Conservation (phyloP, 2,888 invertebrate genomes). For the Seira musarum region DNA sequence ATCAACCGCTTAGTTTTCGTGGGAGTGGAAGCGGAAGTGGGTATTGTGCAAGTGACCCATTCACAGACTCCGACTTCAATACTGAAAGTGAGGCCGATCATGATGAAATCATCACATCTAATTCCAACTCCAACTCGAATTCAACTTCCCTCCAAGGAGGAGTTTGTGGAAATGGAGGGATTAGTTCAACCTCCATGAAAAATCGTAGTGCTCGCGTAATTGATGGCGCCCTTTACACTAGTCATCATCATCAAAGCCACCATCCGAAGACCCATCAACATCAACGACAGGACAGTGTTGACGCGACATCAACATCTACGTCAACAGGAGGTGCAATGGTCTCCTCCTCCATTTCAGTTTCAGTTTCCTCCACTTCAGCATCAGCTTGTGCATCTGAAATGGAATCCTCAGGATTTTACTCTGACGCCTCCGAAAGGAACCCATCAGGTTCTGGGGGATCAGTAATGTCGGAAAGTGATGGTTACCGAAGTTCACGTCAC, state of each 20-base stretch:
- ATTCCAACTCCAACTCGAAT: constrained; percentile 14
- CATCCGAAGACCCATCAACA: constrained; percentile 8
- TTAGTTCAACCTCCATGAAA: constrained; percentile 78
- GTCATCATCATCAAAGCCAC: constrained; percentile 39
- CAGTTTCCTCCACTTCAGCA: constrained; percentile 47
- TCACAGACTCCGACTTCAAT: constrained; percentile 94
- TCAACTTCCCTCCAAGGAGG: not conserved
- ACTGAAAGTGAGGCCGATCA: constrained; percentile 86
- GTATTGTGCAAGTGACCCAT: constrained; percentile 75
- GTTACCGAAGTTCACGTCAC: constrained; percentile 33
- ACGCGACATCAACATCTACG: not conserved
- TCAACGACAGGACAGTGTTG: not conserved
- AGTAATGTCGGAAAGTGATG: constrained; percentile 48
- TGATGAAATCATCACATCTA: constrained; percentile 60
- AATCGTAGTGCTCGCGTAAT: constrained; percentile 86
- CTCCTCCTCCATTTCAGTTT: constrained; percentile 53
- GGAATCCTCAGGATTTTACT: constrained; percentile 93
- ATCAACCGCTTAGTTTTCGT: constrained; percentile 69
- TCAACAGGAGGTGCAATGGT: constrained; percentile 21
- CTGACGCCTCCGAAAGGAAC: constrained; percentile 75
- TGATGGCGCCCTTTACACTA: constrained; percentile 86
- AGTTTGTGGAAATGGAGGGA: constrained; percentile 66
- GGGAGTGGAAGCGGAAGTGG: constrained; percentile 61
- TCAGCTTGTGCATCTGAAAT: constrained; percentile 76
- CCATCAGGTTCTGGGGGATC: constrained; percentile 61